phyloP scores from a whole-genome alignment of 1,140 invertebrate species.

The Magallana gigas region DNA sequence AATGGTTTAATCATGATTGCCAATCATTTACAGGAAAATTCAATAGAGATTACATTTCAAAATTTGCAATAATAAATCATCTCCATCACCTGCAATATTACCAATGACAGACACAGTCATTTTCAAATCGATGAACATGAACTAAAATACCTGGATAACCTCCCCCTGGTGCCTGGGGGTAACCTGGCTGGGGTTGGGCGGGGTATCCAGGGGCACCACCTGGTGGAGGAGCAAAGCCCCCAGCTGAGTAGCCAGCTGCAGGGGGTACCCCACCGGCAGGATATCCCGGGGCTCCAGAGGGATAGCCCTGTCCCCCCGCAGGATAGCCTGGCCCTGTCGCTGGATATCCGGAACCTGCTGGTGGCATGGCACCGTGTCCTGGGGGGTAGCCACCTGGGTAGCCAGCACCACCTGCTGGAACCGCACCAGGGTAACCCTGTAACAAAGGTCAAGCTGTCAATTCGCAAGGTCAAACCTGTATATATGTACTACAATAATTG shows the following conservation, averaged over 20 bases:
- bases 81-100: too few relatives aligned
- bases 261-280: conserved; percentile 43
- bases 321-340: conserved; percentile 42
- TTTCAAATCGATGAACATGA: neutral
- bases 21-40: too few relatives aligned
- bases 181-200: conserved; percentile 48
- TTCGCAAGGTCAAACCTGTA: too few relatives aligned
- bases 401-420: neutral
- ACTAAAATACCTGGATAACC: conserved; percentile 2
- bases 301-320: conserved; percentile 33
- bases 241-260: conserved; percentile 40
- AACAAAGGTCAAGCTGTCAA: too few relatives aligned
- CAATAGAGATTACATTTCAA: neutral
- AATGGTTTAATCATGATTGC: too few relatives aligned
- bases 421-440: neutral
- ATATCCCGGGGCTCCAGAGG: conserved; percentile 43
- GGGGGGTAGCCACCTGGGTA: conserved; percentile 37
- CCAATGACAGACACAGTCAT: too few relatives aligned
- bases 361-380: conserved; percentile 13
- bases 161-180: conserved; percentile 42
- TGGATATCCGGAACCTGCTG: conserved; percentile 40
- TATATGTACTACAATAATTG: too few relatives aligned
- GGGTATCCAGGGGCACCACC: conserved; percentile 45
- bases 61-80: too few relatives aligned
- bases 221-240: conserved; percentile 43